Evolutionary conservation across 2,797 vertebrate species (phyloP), one percentile per base, ranked within the genome.

Genomic region (Kryptopterus vitreolus): DNA sequence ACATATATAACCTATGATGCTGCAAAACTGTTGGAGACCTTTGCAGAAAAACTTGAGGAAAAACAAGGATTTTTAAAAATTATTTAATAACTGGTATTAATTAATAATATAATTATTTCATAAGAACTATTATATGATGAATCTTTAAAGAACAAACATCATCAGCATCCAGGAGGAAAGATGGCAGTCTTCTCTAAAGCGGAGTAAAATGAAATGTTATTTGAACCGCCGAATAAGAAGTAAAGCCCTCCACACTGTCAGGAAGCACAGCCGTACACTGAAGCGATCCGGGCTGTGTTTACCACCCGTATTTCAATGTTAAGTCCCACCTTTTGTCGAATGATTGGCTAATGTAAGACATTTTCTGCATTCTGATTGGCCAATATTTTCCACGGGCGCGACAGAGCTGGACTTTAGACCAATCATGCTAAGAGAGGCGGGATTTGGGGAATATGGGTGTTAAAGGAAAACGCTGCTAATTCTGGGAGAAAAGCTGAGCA

Each of bases 241-340:
- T 24, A 31, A n/a, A 61, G 4, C 48, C 55, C 22, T 43, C 38
- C 38, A 43, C 10, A 72, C 79, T 35, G 68, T 46, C 63, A 81
- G 79, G 79, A 81, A 81, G 79, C 57, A 59, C 71, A 80, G 2
- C 50, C 29, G 26, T 53, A 29, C 38, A n/a, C 59, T 59, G 10
- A 9, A 38, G 13, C 3, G 57, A 71, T 29, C 22, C 1, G 11
- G 10, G 0, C 53, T 53, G 52, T 38, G 13, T 43, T 74, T 74
- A 2, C 53, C 33, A 74, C 71, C 71, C 15, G n/a, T 73, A 73
- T 58, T 73, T 38, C 24, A 43, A 43, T 26, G 11, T 26, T 4
- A 43, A 52, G 38, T 33, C 22, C 55, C 33, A 53, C 35, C 53
- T 20, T 58, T 4, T 10, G 8, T 18, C 8, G 2, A 26, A 43